A percentile compares a stretch with the other conserved stretches of the same genome.
These are phyloP conservation scores for Heliconius nattereri DNA, from an alignment of 1,140 invertebrate genomes.

Conservation along the genomic window DNA sequence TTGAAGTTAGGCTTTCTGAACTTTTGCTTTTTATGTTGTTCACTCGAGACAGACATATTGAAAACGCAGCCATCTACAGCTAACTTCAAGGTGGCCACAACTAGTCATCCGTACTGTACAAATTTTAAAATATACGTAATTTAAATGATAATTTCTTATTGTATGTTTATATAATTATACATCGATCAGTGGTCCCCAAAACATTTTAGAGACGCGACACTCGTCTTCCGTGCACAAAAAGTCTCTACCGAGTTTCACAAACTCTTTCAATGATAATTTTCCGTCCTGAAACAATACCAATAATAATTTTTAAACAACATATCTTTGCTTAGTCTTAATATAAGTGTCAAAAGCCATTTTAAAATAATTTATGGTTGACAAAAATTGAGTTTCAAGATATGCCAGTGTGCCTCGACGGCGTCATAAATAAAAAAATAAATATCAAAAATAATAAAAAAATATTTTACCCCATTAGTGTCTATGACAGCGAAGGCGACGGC, in stretches of 20 bases:
- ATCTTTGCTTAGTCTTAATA: too few relatives aligned
- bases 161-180: conserved; percentile 1
- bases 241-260: conserved; percentile 88
- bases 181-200: conserved; percentile 89
- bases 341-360: too few relatives aligned
- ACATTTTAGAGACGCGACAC: conserved; percentile 88
- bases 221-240: conserved; percentile 90
- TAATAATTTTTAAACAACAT: not conserved
- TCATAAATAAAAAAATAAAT: too few relatives aligned
- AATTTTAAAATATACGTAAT: not conserved
- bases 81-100: too few relatives aligned
- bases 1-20: too few relatives aligned
- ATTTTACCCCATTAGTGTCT: conserved; percentile 85
- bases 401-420: too few relatives aligned
- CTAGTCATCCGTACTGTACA: too few relatives aligned
- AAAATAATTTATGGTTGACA: too few relatives aligned
- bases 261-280: conserved; percentile 88
- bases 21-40: too few relatives aligned
- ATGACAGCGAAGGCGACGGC: conserved; percentile 88
- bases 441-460: not conserved
- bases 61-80: too few relatives aligned
- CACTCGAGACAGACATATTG: rapidly evolving
- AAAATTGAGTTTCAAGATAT: too few relatives aligned
- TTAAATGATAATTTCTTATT: not conserved
- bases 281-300: conserved; percentile 82